A percentile compares a stretch with the other conserved stretches of the same genome.
Evolutionary conservation across 92 coral and sea anemone species (phyloP).

Genomic region (Zoanthus sansibaricus): DNA sequence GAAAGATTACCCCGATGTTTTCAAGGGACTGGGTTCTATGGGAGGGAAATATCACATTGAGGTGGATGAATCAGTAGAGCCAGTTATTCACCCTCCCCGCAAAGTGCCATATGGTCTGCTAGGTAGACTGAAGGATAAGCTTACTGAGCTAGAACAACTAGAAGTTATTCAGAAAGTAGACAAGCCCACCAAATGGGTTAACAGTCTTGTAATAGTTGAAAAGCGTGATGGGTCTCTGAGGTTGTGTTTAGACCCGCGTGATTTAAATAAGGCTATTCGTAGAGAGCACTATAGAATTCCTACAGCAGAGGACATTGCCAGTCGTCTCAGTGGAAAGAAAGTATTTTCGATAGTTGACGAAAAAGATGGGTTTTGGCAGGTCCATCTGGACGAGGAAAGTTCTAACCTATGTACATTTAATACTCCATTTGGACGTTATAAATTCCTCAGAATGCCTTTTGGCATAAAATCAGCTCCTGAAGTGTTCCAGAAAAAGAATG

Average conservation of each 20-base stretch:
- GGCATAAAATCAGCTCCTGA: constrained; percentile 52
- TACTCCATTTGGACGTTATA: constrained; percentile 58
- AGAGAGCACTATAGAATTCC: constrained; percentile 52
- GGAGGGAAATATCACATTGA: constrained; percentile 47
- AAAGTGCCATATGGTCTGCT: constrained; percentile 42
- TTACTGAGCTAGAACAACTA: constrained; percentile 43
- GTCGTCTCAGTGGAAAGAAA: constrained; percentile 57
- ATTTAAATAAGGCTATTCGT: constrained; percentile 17
- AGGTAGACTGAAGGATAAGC: constrained; percentile 22
- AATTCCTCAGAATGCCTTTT: constrained; percentile 54
- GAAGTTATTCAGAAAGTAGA: constrained; percentile 48
- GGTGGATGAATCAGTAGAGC: constrained; percentile 40
- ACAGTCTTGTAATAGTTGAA: constrained; percentile 24
- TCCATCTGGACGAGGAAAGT: constrained; percentile 44
- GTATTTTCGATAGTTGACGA: constrained; percentile 45
- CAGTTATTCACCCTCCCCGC: constrained; percentile 47
- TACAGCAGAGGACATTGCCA: constrained; percentile 55
- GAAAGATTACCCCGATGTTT: background rate
- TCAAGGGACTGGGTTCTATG: constrained; percentile 46
- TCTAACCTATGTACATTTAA: constrained; percentile 49
- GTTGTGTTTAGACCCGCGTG: constrained; percentile 11
- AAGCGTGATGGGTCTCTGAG: constrained; percentile 47
- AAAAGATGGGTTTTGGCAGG: too few relatives aligned
- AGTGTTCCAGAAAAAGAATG: constrained; percentile 45
- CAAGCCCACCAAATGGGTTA: constrained; percentile 38